phyloP scores from a whole-genome alignment of 2,888 invertebrate genomes.

The Anorthoa munda region DNA sequence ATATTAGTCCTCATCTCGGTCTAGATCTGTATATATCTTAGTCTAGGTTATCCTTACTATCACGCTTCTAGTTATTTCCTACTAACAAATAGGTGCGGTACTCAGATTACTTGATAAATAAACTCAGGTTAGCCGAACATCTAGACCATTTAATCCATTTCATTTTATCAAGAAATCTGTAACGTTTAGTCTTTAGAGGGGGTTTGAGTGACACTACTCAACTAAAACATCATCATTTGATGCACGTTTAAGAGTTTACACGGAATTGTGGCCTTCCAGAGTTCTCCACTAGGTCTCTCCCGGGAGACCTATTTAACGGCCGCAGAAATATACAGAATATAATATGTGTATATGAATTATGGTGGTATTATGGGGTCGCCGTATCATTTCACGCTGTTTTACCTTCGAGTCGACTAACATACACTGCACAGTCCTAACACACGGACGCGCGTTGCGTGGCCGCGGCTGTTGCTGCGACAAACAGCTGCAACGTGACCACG shows the following conservation, averaged over 20 bases:
- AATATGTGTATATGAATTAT: constrained; percentile 85
- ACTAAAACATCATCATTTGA: constrained; percentile 71
- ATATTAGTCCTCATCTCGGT: constrained; percentile 78
- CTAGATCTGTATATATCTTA: constrained; percentile 85
- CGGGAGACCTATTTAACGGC: constrained; percentile 76
- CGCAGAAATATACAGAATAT: constrained; percentile 79
- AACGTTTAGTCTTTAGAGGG: constrained; percentile 70
- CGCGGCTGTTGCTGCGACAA: constrained; percentile 58
- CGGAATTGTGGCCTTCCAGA: constrained; percentile 89
- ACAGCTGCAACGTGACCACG: constrained; percentile 58
- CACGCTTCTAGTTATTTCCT: constrained; percentile 89
- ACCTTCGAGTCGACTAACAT: constrained; percentile 88
- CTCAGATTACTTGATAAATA: constrained; percentile 86
- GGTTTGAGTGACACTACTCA: constrained; percentile 75
- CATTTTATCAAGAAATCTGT: constrained; percentile 85
- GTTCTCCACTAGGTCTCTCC: constrained; percentile 88
- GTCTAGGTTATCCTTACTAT: constrained; percentile 78
- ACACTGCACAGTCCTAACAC: constrained; percentile 89
- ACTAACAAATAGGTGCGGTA: constrained; percentile 86
- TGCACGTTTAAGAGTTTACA: constrained; percentile 71
- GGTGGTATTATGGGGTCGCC: constrained; percentile 88
- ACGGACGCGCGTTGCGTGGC: constrained; percentile 75
- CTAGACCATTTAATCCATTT: constrained; percentile 61
- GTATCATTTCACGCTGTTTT: constrained; percentile 89
- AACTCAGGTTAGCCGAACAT: constrained; percentile 43